Evolutionary conservation across 2,113 vertebrate species (phyloP), one percentile per base, ranked within the genome.

Genomic region (Ceyx melanurus): DNA sequence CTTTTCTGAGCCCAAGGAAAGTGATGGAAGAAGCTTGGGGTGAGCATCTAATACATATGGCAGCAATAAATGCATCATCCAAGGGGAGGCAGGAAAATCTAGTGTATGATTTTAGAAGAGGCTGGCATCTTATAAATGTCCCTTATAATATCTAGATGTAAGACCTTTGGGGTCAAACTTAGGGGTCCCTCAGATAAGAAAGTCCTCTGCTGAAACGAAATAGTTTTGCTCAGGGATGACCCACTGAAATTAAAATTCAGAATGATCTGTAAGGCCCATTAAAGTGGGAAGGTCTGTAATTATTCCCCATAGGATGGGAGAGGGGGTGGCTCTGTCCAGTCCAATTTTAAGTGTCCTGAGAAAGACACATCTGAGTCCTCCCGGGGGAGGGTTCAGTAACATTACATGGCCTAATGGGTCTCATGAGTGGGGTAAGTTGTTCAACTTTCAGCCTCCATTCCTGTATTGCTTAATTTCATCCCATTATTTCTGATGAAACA

Each of bases 41-140:
- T 11, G 61, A 77, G 46, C 12, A 13, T 1, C 0, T 2, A 0
- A 0, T 2, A 17, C 57, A 71, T 5, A 15, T 5, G 21, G 82
- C 82, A 86, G 80, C 56, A 33, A 25, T 43, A 51, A 86, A n/a
- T 3, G 22, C 2, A 4, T 29, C 3, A 5, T 57, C 80, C 82
- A 6, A 62, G 29, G 40, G 76, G 46, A 90, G 90, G 68, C 92
- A 94, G 89, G 65, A 61, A 53, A 17, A 88, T 60, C 35, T 56
- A 58, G 80, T 15, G 23, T 3, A 22, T 31, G 75, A 73, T 53
- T 48, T 48, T 3, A 7, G 64, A 74, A 73, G 67, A 73, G 64
- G 23, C 13, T 43, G 1, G 2, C 6, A 17, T 2, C 64, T 77
- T 33, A 29, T 23, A 57, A 64, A 46, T 6, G 21, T 10, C 64